Conservation (phyloP, 37 sponge, comb jelly and placozoan species). For the Halichondria panicea region DNA sequence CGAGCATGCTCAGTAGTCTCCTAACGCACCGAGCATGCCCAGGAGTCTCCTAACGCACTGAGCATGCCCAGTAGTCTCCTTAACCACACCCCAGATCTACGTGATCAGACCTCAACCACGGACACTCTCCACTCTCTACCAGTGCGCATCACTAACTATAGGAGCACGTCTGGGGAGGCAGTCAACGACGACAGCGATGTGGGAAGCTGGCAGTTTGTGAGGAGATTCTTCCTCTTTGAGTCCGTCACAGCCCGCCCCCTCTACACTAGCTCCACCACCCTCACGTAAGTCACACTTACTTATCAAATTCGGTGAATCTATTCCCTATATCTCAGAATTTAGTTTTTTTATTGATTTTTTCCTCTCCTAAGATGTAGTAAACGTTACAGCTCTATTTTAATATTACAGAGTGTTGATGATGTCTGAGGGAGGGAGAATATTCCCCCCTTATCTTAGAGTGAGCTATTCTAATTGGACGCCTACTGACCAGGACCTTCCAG, state of each 20-base stretch:
- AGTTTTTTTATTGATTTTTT: neutral
- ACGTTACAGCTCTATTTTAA: neutral
- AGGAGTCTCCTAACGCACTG: no score
- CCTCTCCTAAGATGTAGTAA: neutral
- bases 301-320: no score
- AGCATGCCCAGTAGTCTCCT: no score
- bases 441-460: slow-evolving; percentile 12
- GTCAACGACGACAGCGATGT: slow-evolving; percentile 30
- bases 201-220: slow-evolving; percentile 51
- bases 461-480: slow-evolving; percentile 26
- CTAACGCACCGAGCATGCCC: no score
- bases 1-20: no score
- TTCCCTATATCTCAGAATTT: neutral
- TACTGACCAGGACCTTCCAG: neutral
- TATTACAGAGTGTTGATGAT: neutral
- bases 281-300: slow-evolving; percentile 23
- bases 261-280: slow-evolving; percentile 32
- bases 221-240: slow-evolving; percentile 51
- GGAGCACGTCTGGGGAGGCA: neutral
- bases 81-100: no score
- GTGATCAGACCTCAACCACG: no score
- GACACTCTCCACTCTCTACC: slow-evolving; percentile 40
- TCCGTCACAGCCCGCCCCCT: slow-evolving; percentile 10
- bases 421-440: slow-evolving; percentile 9
- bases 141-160: slow-evolving; percentile 22